Conservation (phyloP, 2,797 vertebrate species). For the Ctenopoma kingsleyae region DNA sequence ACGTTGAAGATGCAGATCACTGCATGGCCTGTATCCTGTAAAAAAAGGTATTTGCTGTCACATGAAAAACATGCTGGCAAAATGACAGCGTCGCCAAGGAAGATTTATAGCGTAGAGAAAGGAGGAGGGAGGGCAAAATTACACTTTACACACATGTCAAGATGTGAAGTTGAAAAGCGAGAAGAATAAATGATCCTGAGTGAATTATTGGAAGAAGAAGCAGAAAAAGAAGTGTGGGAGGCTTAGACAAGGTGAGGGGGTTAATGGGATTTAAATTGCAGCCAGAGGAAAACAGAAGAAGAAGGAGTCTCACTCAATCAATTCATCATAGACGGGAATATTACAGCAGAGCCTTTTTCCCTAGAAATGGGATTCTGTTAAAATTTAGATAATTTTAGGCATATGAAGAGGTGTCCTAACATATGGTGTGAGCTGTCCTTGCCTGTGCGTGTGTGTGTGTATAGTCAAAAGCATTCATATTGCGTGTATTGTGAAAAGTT, state of each 20-base stretch:
- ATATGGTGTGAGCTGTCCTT: constrained; percentile 19
- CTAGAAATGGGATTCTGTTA: constrained; percentile 36
- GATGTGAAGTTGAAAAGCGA: constrained; percentile 39
- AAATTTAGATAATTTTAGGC: constrained; percentile 38
- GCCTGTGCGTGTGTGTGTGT: constrained; percentile 19
- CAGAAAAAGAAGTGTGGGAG: constrained; percentile 28
- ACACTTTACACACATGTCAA: constrained; percentile 37
- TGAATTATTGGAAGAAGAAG: constrained; percentile 41
- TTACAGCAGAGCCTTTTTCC: constrained; percentile 39
- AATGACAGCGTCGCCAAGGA: constrained; percentile 61
- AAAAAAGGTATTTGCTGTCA: constrained; percentile 66
- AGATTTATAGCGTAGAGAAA: constrained; percentile 63
- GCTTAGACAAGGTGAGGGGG: constrained; percentile 41
- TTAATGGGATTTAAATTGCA: constrained; percentile 71
- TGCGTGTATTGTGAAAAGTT: constrained; percentile 47
- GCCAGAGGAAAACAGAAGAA: constrained; percentile 49
- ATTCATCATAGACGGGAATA: constrained; percentile 59
- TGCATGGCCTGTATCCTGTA: constrained; percentile 59
- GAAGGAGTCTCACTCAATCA: constrained; percentile 37
- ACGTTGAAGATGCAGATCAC: constrained; percentile 13
- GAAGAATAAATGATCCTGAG: constrained; percentile 38
- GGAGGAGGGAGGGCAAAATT: constrained; percentile 38
- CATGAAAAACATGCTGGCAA: constrained; percentile 63
- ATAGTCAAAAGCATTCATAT: constrained; percentile 37
- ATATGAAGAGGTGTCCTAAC: constrained; percentile 21